Evolutionary conservation across 2,888 invertebrate genomes (phyloP).

Genomic region (Melanchra persicariae): DNA sequence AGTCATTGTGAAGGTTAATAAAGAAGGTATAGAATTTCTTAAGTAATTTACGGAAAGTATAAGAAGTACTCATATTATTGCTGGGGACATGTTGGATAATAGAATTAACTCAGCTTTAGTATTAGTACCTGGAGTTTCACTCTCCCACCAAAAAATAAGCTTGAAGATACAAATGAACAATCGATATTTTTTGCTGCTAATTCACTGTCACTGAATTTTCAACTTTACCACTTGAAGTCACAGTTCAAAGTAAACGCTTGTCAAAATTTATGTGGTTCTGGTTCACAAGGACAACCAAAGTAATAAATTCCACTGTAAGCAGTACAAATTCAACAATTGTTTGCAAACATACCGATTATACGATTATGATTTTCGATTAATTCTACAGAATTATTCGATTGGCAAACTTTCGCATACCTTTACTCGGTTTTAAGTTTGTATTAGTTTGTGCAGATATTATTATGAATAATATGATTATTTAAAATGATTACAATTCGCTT

Average conservation of each 20-base stretch:
- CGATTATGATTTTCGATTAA: constrained; percentile 62
- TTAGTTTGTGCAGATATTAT: constrained; percentile 20
- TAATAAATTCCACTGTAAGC: constrained; percentile 62
- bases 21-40: neutral
- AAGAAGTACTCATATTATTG: neutral
- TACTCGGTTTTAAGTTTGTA: constrained; percentile 26
- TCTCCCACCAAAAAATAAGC: constrained; percentile 4
- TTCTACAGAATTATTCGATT: constrained; percentile 58
- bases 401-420: constrained; percentile 58
- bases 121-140: neutral
- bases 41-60: neutral
- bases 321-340: constrained; percentile 68
- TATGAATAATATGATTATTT: constrained; percentile 18
- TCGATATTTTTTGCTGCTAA: constrained; percentile 34
- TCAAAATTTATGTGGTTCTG: constrained; percentile 39
- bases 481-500: constrained; percentile 2
- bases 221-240: constrained; percentile 23
- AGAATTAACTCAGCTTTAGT: neutral
- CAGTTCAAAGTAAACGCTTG: constrained; percentile 37
- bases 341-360: constrained; percentile 62
- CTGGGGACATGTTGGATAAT: neutral
- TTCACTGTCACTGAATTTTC: constrained; percentile 4
- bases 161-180: constrained; percentile 39
- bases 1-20: neutral
- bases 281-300: constrained; percentile 59